Conservation (phyloP, 92 coral and sea anemone species). For the Palythoa heliodiscus region DNA sequence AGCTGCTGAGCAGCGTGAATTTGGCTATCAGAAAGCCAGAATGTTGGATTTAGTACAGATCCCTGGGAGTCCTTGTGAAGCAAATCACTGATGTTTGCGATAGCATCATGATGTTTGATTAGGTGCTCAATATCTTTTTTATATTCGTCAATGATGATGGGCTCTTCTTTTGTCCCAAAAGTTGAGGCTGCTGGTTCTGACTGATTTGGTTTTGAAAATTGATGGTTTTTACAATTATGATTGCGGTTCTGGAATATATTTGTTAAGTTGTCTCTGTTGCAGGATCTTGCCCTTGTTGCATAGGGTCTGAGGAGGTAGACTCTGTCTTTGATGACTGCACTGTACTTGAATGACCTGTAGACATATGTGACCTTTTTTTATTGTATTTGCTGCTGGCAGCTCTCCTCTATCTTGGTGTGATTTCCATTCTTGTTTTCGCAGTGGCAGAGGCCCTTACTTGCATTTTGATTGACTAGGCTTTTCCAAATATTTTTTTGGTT, state of each 20-base stretch:
- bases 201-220: background rate
- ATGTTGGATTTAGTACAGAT: constrained; percentile 2
- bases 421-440: background rate
- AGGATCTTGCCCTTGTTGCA: background rate
- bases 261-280: background rate
- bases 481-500: constrained; percentile 1
- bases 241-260: background rate
- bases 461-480: background rate
- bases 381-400: background rate
- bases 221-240: background rate
- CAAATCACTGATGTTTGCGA: background rate
- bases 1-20: constrained; percentile 46
- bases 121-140: background rate
- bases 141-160: background rate
- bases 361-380: background rate
- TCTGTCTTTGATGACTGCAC: background rate
- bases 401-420: background rate
- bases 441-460: background rate
- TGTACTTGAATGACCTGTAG: background rate
- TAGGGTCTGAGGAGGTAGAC: background rate
- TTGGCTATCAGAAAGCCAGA: constrained; percentile 28
- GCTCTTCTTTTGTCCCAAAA: background rate
- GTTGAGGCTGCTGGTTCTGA: background rate
- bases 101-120: background rate
- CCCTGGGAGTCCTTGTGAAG: background rate